Evolutionary conservation across 2,888 invertebrate genomes (phyloP), one percentile per base, ranked within the genome.

Genomic region (Allolobophora icterica): DNA sequence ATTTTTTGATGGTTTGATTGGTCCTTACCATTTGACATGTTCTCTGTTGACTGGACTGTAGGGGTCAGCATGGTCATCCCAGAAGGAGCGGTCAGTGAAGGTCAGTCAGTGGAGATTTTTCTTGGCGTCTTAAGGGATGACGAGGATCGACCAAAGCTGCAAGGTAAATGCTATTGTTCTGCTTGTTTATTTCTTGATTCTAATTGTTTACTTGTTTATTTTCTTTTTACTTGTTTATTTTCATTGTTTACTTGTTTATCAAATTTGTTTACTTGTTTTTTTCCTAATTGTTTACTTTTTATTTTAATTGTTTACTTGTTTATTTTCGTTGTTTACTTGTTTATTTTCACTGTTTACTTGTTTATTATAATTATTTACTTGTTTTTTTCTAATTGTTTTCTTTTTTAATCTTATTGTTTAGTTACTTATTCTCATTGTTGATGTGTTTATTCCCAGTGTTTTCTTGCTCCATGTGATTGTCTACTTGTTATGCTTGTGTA

Each of bases 111-210:
- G 94, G 98, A 98, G 94, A 96, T 99, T 92, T 98, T 98, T 94
- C 96, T 99, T 91, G 98, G 98, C 89, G 97, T 99, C 91, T 97
- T 98, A 91, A 97, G 98, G 94, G 98, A 99, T 95, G 98, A 98
- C 95, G 97, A 97, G 95, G 98, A 98, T 95, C 96, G 98, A 94
- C 98, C 98, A 40, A 97, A 97, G 95, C 96, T 98, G 93, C 97
- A 97, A 93, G 98, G 97, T 96, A 96, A 94, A 92, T n/a, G 17
- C n/a, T 71, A n/a, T 11, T 71, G n/a, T 71, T 71, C 8, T n/a
- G 0, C 1, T 71, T 71, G n/a, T 71, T 30, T 71, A n/a, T 0
- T 71, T n/a, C 0, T 24, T 11, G 30, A 17, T 71, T 71, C 71
- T n/a, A n/a, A n/a, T 71, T n/a, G n/a, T 71, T 30, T 71, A n/a